phyloP scores from a whole-genome alignment of 2,888 invertebrate genomes.

The Silvanus unidentatus region DNA sequence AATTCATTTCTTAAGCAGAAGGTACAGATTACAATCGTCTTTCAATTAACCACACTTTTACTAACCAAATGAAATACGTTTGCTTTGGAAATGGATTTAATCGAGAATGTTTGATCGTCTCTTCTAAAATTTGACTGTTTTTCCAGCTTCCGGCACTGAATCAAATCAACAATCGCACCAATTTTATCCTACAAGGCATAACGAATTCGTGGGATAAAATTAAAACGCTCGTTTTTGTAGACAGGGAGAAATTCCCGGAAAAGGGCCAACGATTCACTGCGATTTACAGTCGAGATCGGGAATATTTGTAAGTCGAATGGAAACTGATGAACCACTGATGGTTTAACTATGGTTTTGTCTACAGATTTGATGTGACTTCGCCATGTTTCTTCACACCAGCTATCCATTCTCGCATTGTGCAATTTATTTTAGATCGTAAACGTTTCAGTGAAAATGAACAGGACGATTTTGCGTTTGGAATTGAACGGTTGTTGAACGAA shows the following conservation, averaged over 20 bases:
- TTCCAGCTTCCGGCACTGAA: constrained; percentile 58
- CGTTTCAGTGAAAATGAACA: constrained; percentile 60
- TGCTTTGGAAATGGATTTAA: no score
- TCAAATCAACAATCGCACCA: constrained; percentile 57
- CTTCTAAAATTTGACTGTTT: background rate
- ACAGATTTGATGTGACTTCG: constrained; percentile 74
- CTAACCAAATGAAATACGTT: no score
- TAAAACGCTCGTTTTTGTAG: constrained; percentile 59
- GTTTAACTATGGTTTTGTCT: constrained; percentile 21
- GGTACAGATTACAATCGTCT: constrained; percentile 43
- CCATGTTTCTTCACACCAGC: constrained; percentile 83
- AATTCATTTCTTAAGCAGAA: constrained; percentile 60
- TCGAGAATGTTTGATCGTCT: no score
- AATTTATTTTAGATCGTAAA: constrained; percentile 86
- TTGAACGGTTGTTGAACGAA: constrained; percentile 67
- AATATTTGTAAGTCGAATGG: constrained; percentile 73
- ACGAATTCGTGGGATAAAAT: constrained; percentile 53
- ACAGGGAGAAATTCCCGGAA: constrained; percentile 67
- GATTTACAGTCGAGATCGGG: constrained; percentile 84
- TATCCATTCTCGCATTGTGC: constrained; percentile 80
- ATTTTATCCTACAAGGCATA: constrained; percentile 53
- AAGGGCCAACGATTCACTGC: constrained; percentile 77
- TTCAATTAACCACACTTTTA: background rate
- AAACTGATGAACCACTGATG: constrained; percentile 5
- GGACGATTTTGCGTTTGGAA: constrained; percentile 78